Conservation (phyloP, 2,797 vertebrate genomes). For the Notoglanidium macrostoma region DNA sequence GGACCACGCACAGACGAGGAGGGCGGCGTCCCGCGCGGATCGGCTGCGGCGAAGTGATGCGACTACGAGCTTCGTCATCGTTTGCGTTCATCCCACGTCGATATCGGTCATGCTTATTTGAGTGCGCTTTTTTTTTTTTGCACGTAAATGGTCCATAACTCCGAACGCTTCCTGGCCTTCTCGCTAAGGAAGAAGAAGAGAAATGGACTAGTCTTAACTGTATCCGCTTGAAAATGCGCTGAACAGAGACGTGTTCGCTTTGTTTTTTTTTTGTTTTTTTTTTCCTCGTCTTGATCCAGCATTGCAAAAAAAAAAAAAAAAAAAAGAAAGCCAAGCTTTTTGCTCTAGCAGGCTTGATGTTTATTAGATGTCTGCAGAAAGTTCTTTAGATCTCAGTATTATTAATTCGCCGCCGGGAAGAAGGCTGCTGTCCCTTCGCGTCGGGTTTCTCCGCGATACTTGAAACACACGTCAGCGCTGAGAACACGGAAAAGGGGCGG, state of each 20-base stretch:
- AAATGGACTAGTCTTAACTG: slow-evolving; percentile 67
- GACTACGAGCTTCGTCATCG: slow-evolving; percentile 23
- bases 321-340: neutral
- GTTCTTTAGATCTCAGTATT: slow-evolving; percentile 45
- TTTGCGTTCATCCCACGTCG: slow-evolving; percentile 62
- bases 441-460: slow-evolving; percentile 22
- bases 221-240: slow-evolving; percentile 54
- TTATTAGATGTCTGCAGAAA: slow-evolving; percentile 7
- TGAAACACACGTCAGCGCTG: slow-evolving; percentile 18
- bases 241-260: slow-evolving; percentile 39
- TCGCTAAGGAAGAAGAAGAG: slow-evolving; percentile 28
- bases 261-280: slow-evolving; percentile 9
- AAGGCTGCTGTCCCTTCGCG: neutral
- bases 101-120: slow-evolving; percentile 55
- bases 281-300: neutral
- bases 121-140: neutral
- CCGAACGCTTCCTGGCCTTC: neutral
- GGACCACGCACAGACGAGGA: slow-evolving; percentile 4
- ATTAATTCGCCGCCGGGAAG: slow-evolving; percentile 10
- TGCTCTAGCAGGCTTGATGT: slow-evolving; percentile 1
- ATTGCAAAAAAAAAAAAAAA: no score
- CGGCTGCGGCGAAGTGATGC: slow-evolving; percentile 56
- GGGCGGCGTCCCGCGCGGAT: neutral
- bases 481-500: neutral
- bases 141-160: neutral